Evolutionary conservation across 2,113 vertebrate species (phyloP).

Genomic region (Cettia cetti): DNA sequence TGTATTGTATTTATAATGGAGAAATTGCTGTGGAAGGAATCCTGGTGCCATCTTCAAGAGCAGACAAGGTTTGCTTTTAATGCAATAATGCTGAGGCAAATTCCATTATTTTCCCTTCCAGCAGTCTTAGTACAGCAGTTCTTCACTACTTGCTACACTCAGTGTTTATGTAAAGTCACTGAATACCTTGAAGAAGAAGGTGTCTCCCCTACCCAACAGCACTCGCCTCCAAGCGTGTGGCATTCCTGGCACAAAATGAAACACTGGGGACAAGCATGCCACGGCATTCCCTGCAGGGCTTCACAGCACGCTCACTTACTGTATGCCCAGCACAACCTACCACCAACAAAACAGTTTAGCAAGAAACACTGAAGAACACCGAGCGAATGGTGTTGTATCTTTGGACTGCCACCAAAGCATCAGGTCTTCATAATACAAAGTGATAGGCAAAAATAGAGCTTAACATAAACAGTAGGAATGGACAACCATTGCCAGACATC

Average conservation of each 20-base stretch:
- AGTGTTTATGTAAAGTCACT: not conserved
- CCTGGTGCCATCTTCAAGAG: not conserved
- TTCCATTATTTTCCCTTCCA: not conserved
- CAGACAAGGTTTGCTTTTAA: not conserved
- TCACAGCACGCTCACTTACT: not conserved
- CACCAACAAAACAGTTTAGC: not conserved
- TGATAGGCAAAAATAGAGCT: not conserved
- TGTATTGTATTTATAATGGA: not conserved
- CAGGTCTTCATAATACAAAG: not conserved
- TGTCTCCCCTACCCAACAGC: not conserved
- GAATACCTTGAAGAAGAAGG: not conserved
- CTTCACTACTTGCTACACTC: not conserved
- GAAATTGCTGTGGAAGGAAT: not conserved
- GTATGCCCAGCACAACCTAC: not conserved
- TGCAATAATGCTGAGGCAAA: not conserved
- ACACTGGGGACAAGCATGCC: not conserved
- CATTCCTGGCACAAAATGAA: not conserved
- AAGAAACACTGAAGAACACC: not conserved
- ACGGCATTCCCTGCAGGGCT: not conserved
- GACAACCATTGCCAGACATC: not conserved
- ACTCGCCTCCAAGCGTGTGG: accelerated
- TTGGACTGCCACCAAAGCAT: not conserved
- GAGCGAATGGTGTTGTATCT: not conserved
- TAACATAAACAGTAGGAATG: not conserved
- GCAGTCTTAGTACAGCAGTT: not conserved